Base-by-base conservation (phyloP, 2,888 invertebrate genomes). In the Andrena camellia region DNA sequence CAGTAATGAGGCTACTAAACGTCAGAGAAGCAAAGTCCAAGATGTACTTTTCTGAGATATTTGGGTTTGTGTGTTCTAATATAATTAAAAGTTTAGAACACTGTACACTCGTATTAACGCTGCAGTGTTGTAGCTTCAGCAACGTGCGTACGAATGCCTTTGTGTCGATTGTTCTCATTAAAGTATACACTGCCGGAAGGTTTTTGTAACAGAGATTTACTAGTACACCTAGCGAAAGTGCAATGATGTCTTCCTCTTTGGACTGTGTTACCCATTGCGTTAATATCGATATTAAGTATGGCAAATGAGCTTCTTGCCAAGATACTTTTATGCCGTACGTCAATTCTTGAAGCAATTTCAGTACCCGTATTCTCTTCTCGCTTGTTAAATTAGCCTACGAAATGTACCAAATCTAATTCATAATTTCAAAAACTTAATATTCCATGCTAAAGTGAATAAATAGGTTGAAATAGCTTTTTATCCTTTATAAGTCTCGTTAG, bases 201-300 rank as follows among this genome's bases (percentile, higher is more conserved):
- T 97, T 97, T 86, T 96, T 97, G 90, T 97, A 97, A 92, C 97
- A 97, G 2, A 97, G 94, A 94, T 97, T 97, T 0, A 97, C 97
- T 0, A 97, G 93, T 17, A 97, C 96, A 0, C 97, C 97, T 0
- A 97, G 94, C 0, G 96, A 95, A 63, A 96, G 91, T 48, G 94
- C 90, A 33, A 95, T 93, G 3, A 95, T 92, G 42, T 95, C 94
- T 75, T 95, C 94, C 48, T 95, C 95, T 0, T 90, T 91, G 90
- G 95, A 95, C 0, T 95, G 95, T 0, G 93, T 94, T 66, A 97
- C 95, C 95, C 96, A 96, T 35, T 96, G 95, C 0, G 96, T 96
- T 0, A 97, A 93, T 26, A 95, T 96, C 74, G 96, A 95, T 93
- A 97, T 96, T 10, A 97, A 94, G 81, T 95, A 95, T 0, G 96